Evolutionary conservation across 2,888 invertebrate species (phyloP).

Genomic region (Podabrus alpinus): DNA sequence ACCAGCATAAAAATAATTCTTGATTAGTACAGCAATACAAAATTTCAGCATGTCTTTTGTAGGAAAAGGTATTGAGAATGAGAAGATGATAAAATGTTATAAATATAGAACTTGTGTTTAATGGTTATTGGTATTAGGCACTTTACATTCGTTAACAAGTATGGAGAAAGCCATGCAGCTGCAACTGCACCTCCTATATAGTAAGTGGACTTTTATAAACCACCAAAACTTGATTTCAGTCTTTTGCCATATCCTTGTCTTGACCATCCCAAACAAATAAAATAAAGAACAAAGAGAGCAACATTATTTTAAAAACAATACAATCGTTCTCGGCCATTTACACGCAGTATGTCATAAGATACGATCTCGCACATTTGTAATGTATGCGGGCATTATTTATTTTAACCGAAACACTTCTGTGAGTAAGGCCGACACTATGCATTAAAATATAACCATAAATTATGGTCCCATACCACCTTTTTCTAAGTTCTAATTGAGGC

Average conservation of each 20-base stretch:
- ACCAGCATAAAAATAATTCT: too few relatives aligned
- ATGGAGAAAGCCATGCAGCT: background rate
- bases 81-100: background rate
- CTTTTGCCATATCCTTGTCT: slow-evolving; percentile 32
- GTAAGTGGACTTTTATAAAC: slow-evolving; percentile 12
- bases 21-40: background rate
- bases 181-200: slow-evolving; percentile 12
- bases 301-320: slow-evolving; percentile 30
- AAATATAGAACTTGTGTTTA: background rate
- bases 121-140: background rate
- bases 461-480: slow-evolving; percentile 34
- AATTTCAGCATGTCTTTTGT: background rate
- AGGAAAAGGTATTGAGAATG: background rate
- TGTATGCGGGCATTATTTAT: slow-evolving; percentile 41
- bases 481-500: slow-evolving; percentile 43
- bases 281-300: slow-evolving; percentile 26
- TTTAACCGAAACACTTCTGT: slow-evolving; percentile 37
- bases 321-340: slow-evolving; percentile 35
- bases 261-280: slow-evolving; percentile 22
- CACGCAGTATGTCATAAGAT: slow-evolving; percentile 40
- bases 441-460: slow-evolving; percentile 41
- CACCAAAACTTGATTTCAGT: slow-evolving; percentile 42
- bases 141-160: background rate
- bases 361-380: slow-evolving; percentile 40
- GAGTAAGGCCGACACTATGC: slow-evolving; percentile 35